phyloP scores from a whole-genome alignment of 37 sponge, comb jelly and placozoan genomes.

The Cliona cf. orientalis region DNA sequence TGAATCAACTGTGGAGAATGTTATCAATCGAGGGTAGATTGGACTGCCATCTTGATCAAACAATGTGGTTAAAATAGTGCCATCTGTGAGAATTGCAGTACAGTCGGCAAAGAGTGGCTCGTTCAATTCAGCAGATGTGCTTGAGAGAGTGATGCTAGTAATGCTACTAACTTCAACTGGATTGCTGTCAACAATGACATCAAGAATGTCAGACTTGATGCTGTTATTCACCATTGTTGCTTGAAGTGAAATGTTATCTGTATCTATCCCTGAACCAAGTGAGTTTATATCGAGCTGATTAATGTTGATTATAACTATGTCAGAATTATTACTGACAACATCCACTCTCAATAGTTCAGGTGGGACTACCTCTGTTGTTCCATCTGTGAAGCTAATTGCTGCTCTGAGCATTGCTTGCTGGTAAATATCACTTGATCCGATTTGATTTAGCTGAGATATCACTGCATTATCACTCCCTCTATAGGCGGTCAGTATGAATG shows the following conservation, averaged over 20 bases:
- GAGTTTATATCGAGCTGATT: no score
- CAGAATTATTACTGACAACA: no score
- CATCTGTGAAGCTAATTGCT: neutral
- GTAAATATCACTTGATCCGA: constrained; percentile 30
- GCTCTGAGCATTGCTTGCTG: constrained; percentile 29
- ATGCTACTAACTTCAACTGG: constrained; percentile 5
- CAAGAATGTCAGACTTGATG: neutral
- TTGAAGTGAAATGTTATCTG: neutral
- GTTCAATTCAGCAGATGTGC: neutral
- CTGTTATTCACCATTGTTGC: neutral
- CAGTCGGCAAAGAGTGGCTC: constrained; percentile 41
- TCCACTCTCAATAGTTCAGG: no score
- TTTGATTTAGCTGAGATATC: constrained; percentile 15
- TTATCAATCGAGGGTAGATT: constrained; percentile 40
- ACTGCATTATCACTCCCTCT: neutral
- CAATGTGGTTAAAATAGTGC: neutral
- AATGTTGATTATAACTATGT: no score
- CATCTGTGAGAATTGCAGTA: constrained; percentile 20
- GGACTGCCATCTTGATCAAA: constrained; percentile 42
- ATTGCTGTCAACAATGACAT: neutral
- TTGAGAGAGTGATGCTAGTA: neutral
- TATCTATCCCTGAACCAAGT: no score
- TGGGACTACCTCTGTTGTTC: neutral
- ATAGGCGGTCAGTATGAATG: neutral
- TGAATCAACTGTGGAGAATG: constrained; percentile 24